Evolutionary conservation across 2,797 vertebrate genomes (phyloP), one percentile per base, ranked within the genome.

Genomic region (Propithecus deckenii): DNA sequence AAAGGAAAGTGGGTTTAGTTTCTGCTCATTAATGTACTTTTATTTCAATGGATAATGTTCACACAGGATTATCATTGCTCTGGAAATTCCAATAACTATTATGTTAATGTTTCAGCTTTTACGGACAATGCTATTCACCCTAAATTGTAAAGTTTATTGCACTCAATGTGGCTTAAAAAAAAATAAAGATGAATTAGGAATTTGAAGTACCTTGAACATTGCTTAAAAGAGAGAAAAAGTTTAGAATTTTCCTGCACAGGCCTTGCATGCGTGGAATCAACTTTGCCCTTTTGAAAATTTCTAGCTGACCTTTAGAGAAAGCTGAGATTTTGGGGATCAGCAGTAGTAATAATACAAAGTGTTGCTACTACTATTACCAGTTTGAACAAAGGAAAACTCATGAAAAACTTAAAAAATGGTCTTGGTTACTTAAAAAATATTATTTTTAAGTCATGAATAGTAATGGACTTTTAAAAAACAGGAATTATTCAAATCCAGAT

Each of bases 261-360:
- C 15, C 38, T 3, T 35, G 83, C 57, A 55, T 48, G 63, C 46
- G 59, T 89, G 38, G 38, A 32, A 79, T 35, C 72, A 78, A 38
- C 94, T 67, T 59, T 96, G 80, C 74, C 95, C 94, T 97, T 98
- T 97, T 80, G 78, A 96, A 97, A 97, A 91, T 91, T 96, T 98
- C 89, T 86, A 46, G 28, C 50, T 95, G 95, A 97, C 87, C 81
- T 98, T 88, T 95, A 97, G 52, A 81, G 94, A 93, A 95, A 75
- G 17, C 71, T 86, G 69, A 92, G 46, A 28, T 83, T 32, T 75
- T 25, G 57, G 88, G 95, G 32, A 50, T 85, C 65, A 55, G 79
- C 7, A 86, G 35, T 7, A 85, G 38, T 35, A 95, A 94, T 87
- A 94, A 97, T 79, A 30, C 35, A 96, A 84, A 97, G 43, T 86